Conservation (phyloP, 2,113 vertebrate species). For the Thalassarche chlororhynchos region DNA sequence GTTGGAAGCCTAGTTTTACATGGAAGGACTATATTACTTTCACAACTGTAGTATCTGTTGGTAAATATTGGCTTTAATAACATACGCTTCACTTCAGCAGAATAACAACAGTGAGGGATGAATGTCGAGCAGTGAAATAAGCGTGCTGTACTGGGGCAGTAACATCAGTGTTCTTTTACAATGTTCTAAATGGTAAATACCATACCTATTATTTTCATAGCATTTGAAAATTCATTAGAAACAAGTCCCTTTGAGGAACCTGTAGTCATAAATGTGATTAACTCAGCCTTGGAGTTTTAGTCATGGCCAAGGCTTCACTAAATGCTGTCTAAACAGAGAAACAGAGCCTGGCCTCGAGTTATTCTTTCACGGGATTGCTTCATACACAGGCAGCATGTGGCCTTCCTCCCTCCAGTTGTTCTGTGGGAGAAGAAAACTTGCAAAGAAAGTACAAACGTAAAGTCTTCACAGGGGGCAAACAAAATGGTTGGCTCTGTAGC, state of each 20-base stretch:
- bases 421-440: neutral
- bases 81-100: neutral
- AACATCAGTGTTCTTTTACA: neutral
- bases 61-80: slow-evolving; percentile 28
- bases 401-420: neutral
- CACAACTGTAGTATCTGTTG: neutral
- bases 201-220: neutral
- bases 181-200: neutral
- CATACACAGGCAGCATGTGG: neutral
- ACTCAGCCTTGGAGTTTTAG: neutral
- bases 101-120: neutral
- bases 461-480: neutral
- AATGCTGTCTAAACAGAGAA: neutral
- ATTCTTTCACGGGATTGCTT: neutral
- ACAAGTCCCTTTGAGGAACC: neutral
- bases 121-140: neutral
- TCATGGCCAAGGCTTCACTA: neutral
- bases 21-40: neutral
- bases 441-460: neutral
- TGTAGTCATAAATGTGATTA: neutral
- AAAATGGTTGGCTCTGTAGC: neutral
- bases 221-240: neutral
- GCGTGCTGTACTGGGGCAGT: neutral
- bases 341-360: neutral
- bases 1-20: neutral